Evolutionary conservation across 2,797 vertebrate species (phyloP).

Genomic region (Potorous gilbertii): DNA sequence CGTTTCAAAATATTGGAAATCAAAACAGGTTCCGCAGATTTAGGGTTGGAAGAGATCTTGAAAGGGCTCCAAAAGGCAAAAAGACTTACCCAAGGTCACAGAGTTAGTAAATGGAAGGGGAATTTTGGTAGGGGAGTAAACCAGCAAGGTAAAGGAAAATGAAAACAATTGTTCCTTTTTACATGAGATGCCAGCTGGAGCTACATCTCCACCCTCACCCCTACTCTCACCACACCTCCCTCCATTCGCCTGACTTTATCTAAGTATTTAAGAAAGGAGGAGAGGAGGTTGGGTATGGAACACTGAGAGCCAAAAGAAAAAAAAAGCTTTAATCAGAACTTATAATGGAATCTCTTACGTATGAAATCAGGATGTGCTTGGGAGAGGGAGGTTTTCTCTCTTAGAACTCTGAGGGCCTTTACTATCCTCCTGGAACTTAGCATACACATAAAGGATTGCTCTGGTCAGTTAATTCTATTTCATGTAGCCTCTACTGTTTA

Average conservation of each 20-base stretch:
- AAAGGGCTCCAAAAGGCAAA: background rate
- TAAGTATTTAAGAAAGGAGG: background rate
- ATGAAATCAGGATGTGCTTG: background rate
- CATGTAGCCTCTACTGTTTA: background rate
- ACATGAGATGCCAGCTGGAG: background rate
- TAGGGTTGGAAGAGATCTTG: background rate
- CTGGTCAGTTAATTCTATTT: background rate
- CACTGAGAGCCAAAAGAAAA: background rate
- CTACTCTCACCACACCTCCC: background rate
- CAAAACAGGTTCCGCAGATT: background rate
- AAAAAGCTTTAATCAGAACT: background rate
- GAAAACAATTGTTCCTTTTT: background rate
- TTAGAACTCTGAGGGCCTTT: background rate
- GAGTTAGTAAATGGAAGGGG: background rate
- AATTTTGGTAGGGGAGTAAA: background rate
- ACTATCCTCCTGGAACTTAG: background rate
- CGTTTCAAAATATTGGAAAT: conserved; percentile 27
- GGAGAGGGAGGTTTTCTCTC: background rate
- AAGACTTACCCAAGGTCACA: background rate
- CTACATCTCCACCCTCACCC: background rate
- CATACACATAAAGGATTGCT: background rate
- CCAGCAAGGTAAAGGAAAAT: background rate
- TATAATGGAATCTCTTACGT: background rate
- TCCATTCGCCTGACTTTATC: background rate
- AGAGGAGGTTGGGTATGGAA: background rate